Conservation (phyloP, 2,888 invertebrate species). For the Conomelus anceps region DNA sequence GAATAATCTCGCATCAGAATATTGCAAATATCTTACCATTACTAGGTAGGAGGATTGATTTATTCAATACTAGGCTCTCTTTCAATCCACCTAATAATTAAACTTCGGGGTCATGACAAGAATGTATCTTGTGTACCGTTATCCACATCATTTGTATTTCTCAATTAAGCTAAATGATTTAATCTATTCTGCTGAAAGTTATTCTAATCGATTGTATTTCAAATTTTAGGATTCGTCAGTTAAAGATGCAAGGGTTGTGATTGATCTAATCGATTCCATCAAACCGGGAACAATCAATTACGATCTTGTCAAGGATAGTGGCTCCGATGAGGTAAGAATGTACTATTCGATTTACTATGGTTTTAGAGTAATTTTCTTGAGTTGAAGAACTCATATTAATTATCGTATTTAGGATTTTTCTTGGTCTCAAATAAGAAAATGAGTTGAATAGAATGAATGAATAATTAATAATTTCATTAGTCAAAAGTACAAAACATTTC, state of each 20-base stretch:
- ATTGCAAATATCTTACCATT: too few relatives aligned
- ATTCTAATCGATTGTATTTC: background rate
- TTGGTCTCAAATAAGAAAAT: background rate
- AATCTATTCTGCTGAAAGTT: too few relatives aligned
- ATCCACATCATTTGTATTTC: too few relatives aligned
- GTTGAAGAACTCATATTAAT: conserved; percentile 7
- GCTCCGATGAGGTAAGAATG: conserved; percentile 64
- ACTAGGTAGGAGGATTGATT: too few relatives aligned
- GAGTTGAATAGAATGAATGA: background rate
- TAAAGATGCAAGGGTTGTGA: conserved; percentile 81
- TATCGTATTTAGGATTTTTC: conserved; percentile 6
- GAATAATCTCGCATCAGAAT: too few relatives aligned
- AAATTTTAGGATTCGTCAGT: conserved; percentile 74
- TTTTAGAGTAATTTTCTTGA: background rate
- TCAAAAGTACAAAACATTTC: too few relatives aligned
- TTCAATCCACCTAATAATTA: too few relatives aligned
- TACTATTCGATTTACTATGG: background rate
- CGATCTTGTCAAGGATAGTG: conserved; percentile 74
- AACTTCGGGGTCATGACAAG: too few relatives aligned
- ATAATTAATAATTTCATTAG: background rate
- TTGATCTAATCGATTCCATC: conserved; percentile 94
- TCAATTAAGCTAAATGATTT: too few relatives aligned
- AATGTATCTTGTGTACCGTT: too few relatives aligned
- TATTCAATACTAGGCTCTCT: too few relatives aligned
- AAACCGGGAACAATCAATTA: conserved; percentile 94